phyloP scores from a whole-genome alignment of 2,113 vertebrate species.

The Rhinolophus ferrumequinum region DNA sequence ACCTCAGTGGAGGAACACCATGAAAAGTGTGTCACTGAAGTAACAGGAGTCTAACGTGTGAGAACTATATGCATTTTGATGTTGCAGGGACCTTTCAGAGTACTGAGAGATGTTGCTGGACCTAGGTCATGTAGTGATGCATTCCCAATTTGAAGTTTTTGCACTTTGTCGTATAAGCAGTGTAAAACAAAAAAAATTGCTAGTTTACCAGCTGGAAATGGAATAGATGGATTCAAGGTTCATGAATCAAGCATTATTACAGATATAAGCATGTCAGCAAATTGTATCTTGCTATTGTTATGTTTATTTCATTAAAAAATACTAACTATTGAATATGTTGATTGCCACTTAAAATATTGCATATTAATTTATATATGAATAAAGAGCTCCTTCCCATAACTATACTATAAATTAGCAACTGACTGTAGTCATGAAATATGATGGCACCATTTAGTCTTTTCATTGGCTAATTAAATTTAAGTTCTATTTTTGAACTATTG shows the following conservation, averaged over 20 bases:
- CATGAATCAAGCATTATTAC: neutral
- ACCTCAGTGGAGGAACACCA: neutral
- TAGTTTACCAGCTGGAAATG: neutral
- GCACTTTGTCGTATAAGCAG: neutral
- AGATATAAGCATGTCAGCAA: neutral
- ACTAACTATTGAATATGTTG: neutral
- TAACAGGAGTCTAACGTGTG: neutral
- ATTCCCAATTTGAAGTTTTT: neutral
- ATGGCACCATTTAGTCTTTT: conserved; percentile 56
- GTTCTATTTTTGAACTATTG: conserved; percentile 64
- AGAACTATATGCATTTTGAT: neutral
- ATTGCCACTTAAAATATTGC: conserved; percentile 26
- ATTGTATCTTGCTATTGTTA: neutral
- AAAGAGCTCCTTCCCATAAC: conserved; percentile 19
- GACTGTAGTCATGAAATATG: conserved; percentile 38
- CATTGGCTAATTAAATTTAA: conserved; percentile 73
- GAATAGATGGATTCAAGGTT: neutral
- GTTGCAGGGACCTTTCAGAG: neutral
- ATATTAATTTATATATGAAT: neutral
- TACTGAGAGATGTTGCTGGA: neutral
- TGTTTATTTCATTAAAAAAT: neutral
- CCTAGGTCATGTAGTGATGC: neutral
- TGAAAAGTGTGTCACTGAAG: neutral
- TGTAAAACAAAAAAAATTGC: neutral
- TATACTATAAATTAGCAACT: conserved; percentile 52